A percentile compares a stretch with the other conserved stretches of the same genome.
These are phyloP conservation scores for Trichomalopsis sarcophagae DNA, from an alignment of 1,140 invertebrate genomes.

Conservation along the genomic window DNA sequence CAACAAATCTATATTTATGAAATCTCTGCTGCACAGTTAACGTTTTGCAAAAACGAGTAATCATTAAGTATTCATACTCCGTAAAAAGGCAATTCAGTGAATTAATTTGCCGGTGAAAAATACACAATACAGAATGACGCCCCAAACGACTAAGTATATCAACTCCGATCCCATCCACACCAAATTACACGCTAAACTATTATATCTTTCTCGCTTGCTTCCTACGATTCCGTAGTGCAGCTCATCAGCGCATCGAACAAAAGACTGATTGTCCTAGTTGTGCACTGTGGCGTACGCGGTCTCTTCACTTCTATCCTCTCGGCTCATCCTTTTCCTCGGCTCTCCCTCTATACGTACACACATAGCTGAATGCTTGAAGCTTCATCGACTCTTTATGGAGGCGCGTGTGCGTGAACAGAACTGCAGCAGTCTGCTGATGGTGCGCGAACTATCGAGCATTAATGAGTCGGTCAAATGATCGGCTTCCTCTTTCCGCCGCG, in stretches of 20 bases:
- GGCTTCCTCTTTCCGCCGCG: slow-evolving; percentile 22
- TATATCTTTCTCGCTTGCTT: not conserved
- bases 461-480: slow-evolving; percentile 32
- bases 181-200: not conserved
- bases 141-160: no score
- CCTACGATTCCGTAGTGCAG: not conserved
- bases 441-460: slow-evolving; percentile 16
- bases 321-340: not conserved
- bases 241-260: slow-evolving; percentile 59
- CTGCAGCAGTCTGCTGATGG: not conserved
- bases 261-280: slow-evolving; percentile 59
- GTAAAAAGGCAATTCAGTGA: no score
- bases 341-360: not conserved
- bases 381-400: slow-evolving; percentile 18
- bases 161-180: not conserved
- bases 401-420: slow-evolving; percentile 20
- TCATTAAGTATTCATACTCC: no score
- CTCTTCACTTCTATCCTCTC: not conserved
- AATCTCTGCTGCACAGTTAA: not conserved
- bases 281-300: slow-evolving; percentile 43
- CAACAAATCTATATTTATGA: not conserved
- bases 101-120: no score
- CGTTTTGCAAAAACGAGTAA: not conserved
- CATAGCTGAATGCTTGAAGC: no score
- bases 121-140: no score